A percentile compares a stretch with the other conserved stretches of the same genome.
phyloP scores from a whole-genome alignment of 2,797 vertebrate genomes.

The Betta splendens region DNA sequence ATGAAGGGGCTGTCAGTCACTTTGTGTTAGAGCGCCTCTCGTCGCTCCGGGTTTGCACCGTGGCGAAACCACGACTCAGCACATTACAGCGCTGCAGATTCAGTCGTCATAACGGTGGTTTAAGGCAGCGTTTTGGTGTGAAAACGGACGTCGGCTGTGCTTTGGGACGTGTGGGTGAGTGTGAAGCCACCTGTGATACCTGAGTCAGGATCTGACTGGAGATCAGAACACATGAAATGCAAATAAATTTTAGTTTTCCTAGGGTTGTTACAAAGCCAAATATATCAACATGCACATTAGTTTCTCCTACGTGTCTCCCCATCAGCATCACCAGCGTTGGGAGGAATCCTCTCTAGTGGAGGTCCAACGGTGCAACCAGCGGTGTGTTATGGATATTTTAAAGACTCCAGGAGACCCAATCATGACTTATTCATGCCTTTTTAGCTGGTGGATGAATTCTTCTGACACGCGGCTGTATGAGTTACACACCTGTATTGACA shows the following conservation, averaged over 20 bases:
- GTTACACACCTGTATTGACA: neutral
- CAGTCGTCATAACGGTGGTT: neutral
- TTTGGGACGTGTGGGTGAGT: neutral
- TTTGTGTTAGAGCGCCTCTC: conserved; percentile 11
- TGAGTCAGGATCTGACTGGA: neutral
- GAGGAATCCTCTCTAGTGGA: neutral
- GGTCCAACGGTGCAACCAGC: neutral
- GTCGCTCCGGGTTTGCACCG: conserved; percentile 16
- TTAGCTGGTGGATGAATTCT: neutral
- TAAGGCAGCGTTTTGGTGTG: conserved; percentile 1
- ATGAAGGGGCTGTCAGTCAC: conserved; percentile 21
- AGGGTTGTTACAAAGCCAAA: neutral
- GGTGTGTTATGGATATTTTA: neutral
- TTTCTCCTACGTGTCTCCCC: neutral
- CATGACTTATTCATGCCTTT: neutral
- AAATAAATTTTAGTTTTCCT: neutral
- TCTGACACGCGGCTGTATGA: neutral
- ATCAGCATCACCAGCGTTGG: neutral
- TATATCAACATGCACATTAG: neutral
- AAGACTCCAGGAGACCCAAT: neutral
- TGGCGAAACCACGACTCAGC: conserved; percentile 16
- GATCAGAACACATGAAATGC: neutral
- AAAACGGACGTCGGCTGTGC: neutral
- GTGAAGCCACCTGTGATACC: neutral
- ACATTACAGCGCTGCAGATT: conserved; percentile 16